Base-by-base conservation (phyloP, 2,888 invertebrate species). In the Drosophila austrosaltans region DNA sequence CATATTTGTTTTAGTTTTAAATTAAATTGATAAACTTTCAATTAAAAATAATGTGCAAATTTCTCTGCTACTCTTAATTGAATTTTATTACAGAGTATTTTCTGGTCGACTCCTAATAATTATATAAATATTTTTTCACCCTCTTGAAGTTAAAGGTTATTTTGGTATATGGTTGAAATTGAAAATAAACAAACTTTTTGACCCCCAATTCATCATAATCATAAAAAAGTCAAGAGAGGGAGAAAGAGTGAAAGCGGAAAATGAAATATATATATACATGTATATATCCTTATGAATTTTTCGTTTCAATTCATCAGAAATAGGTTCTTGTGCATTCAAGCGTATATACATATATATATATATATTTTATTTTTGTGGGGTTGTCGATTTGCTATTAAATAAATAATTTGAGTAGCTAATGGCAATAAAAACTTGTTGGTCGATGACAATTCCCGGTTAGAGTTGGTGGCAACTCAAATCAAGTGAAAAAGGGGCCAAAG, bases 351-450 rank as follows among this genome's bases (percentile, higher is more conserved):
- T 48, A 3, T 25, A 10, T 25, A 1, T 48, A 4, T n/a, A n/a
- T n/a, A n/a, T n/a, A n/a, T n/a, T n/a, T 48, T 8, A 2, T 22
- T 20, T 6, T 48, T 48, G 22, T 39, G 36, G 57, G 53, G 57
- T 57, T 57, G 48, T 22, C 39, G 57, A 57, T 57, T 57, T 57
- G 39, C 57, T 22, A 39, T 32, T 57, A 39, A 57, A 57, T 57
- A 57, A 57, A 57, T 57, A 39, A 57, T 57, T 57, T 57, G 22
- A 54, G 54, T 30, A 54, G 28, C 54, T 54, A 54, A 54, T 54
- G 57, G 57, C 10, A 36, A 39, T 39, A 39, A 57, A 57, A 48
- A 48, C 6, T 48, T 48, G 48, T 48, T 48, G 48, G 48, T 48
- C 25, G 48, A 25, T 48, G 48, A 25, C 22, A 25, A 48, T 48